A percentile compares a stretch with the other conserved stretches of the same genome.
Conservation (phyloP, 2,797 vertebrate species). For the Sebastes taczanowskii region DNA sequence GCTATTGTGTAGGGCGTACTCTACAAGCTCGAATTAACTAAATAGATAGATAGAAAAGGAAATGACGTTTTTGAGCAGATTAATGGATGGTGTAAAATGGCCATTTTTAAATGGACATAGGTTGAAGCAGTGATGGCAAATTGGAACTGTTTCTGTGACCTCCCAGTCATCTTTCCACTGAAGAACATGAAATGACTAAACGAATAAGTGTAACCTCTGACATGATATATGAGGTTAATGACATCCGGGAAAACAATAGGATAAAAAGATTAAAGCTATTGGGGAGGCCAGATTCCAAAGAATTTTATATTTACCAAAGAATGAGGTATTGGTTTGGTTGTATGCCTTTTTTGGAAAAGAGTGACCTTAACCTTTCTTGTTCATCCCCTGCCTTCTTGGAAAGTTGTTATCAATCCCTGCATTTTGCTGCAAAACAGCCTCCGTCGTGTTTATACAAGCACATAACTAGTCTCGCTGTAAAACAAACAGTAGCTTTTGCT, state of each 20-base stretch:
- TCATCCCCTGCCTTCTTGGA: conserved; percentile 1
- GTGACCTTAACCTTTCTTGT: conserved; percentile 1
- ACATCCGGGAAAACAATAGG: background rate
- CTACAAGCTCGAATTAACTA: background rate
- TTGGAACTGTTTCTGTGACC: background rate
- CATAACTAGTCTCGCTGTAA: background rate
- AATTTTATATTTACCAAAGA: background rate
- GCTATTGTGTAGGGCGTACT: background rate
- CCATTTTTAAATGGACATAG: background rate
- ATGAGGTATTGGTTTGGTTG: background rate
- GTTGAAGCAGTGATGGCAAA: background rate
- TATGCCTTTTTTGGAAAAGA: background rate
- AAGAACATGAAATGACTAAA: background rate
- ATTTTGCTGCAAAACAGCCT: conserved; percentile 1
- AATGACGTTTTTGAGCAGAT: background rate
- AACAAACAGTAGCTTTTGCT: background rate
- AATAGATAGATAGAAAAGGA: background rate
- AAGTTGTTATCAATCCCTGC: conserved; percentile 13
- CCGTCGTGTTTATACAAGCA: background rate
- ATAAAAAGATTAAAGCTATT: background rate
- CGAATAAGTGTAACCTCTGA: background rate
- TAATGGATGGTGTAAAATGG: background rate
- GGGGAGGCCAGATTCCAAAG: background rate
- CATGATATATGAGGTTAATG: background rate
- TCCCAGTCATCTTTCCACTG: background rate